These are phyloP conservation scores for Podocnemis expansa DNA, from an alignment of 2,113 vertebrate species.

Conservation along the genomic window DNA sequence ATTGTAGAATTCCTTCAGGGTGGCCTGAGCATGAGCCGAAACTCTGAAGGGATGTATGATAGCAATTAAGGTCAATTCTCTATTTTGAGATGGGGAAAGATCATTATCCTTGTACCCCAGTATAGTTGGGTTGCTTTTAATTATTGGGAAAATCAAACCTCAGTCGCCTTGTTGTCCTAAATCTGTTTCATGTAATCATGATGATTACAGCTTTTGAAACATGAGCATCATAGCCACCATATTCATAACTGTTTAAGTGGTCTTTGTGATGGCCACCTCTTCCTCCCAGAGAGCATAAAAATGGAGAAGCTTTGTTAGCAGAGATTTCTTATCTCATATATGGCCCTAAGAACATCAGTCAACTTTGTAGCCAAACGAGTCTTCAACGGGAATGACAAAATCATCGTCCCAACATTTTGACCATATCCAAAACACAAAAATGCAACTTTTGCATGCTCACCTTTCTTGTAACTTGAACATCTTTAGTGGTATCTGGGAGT, in stretches of 20 bases:
- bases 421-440: neutral
- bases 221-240: neutral
- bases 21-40: neutral
- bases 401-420: neutral
- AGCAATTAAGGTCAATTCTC: neutral
- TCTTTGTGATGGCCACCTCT: neutral
- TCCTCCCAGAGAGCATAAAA: neutral
- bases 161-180: neutral
- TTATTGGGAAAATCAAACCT: neutral
- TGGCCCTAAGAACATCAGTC: fast-evolving
- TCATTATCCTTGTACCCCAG: neutral
- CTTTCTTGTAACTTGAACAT: neutral
- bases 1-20: neutral
- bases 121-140: neutral
- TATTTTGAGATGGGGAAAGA: neutral
- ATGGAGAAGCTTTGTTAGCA: neutral
- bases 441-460: neutral
- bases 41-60: fast-evolving
- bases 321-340: neutral
- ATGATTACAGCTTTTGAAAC: neutral
- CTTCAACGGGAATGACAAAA: neutral
- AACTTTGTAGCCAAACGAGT: neutral
- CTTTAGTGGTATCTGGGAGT: neutral
- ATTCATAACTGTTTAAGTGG: neutral
- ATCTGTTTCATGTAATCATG: neutral